phyloP scores from a whole-genome alignment of 1,140 invertebrate species.

The Pseudomyrmex dendroicus region DNA sequence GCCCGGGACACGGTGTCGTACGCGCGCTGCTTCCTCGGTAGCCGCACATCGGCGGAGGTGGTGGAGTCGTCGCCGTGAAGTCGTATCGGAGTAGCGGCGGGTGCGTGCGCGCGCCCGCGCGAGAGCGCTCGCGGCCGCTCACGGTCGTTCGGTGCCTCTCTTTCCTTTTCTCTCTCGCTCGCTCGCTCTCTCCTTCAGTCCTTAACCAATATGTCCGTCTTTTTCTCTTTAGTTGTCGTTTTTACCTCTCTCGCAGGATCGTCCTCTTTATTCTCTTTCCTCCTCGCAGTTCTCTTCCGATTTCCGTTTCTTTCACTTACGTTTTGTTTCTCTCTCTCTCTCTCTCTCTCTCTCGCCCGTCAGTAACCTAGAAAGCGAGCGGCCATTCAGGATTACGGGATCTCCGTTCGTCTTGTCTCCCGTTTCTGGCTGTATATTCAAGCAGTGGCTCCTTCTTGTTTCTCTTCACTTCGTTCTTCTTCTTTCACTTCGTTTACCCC shows the following conservation, averaged over 20 bases:
- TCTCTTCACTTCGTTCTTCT: neutral
- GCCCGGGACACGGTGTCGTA: constrained; percentile 59
- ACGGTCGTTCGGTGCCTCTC: constrained; percentile 9
- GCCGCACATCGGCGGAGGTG: constrained; percentile 61
- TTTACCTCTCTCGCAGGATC: no score
- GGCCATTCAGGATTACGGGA: constrained; percentile 83
- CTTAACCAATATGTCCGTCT: neutral
- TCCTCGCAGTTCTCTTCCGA: neutral
- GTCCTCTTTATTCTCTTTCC: neutral
- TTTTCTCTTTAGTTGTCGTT: constrained; percentile 8
- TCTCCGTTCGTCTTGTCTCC: constrained; percentile 68
- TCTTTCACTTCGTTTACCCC: no score
- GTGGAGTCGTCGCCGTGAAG: neutral
- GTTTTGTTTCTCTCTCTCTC: constrained; percentile 19
- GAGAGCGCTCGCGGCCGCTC: constrained; percentile 40
- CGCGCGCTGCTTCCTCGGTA: constrained; percentile 56
- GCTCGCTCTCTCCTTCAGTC: neutral
- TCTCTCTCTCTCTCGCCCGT: constrained; percentile 64
- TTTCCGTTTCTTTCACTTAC: constrained; percentile 28
- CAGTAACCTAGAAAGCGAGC: constrained; percentile 82
- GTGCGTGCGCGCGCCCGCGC: constrained; percentile 30
- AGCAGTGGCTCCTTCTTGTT: constrained; percentile 19
- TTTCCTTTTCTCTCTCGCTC: neutral
- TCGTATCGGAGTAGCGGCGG: constrained; percentile 29
- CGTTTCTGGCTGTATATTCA: constrained; percentile 13